Evolutionary conservation across 2,888 invertebrate genomes (phyloP), one percentile per base, ranked within the genome.

Genomic region (Fissipunctia ypsillon): DNA sequence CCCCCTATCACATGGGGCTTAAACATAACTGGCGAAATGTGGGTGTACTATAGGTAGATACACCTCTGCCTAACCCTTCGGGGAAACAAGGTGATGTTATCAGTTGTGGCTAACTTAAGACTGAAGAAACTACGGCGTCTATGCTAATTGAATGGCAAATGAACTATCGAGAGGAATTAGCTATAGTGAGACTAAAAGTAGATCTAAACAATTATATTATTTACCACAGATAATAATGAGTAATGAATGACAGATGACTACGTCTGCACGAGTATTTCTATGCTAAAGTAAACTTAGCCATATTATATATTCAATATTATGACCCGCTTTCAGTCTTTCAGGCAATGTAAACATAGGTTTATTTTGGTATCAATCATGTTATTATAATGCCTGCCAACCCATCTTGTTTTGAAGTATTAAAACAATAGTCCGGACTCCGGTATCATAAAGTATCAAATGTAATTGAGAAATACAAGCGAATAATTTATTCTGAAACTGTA

Each of bases 141-240:
- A 16, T 31, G 52, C 3, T 38, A 69, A 69, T 69, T 25, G n/a
- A 52, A 43, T 14, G 54, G 10, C 35, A 73, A 54, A 61, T 9
- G 6, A 54, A n/a, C 45, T n/a, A 12, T 14, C 54, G 16, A 31
- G n/a, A 63, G 7, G 43, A 63, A 56, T 25, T 22, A 16, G 4
- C n/a, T 31, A 31, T 31, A 31, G 28, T 61, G 38, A 14, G n/a
- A 74, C 52, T 38, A 19, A 41, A 74, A 75, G 54, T 73, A 52
- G 74, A 38, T 56, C 16, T 48, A 48, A 64, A 48, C 28, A 75
- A 75, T 65, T 70, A 56, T 14, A 43, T 10, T 45, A 56, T 16
- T 38, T 16, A 45, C 31, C 14, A 38, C 35, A 22, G 16, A 19
- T 9, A 25, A 2, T 3, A 1, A 10, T 38, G 38, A 38, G 16